These are phyloP conservation scores for Tachysurus vachellii DNA, from an alignment of 2,113 vertebrate species.

Conservation along the genomic window DNA sequence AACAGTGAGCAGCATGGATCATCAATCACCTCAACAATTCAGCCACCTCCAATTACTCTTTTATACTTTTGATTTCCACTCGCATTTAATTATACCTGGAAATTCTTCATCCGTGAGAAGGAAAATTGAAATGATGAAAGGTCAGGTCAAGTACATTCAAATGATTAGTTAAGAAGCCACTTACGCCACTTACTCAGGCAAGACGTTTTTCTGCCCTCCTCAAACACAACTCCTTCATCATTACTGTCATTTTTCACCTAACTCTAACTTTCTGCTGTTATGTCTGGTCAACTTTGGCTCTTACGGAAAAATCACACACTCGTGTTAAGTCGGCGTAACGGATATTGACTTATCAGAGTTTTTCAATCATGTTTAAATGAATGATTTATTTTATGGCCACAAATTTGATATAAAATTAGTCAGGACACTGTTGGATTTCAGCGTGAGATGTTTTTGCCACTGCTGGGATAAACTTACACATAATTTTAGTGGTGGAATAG, in stretches of 20 bases:
- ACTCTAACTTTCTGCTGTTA: neutral
- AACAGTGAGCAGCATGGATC: neutral
- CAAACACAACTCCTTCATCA: neutral
- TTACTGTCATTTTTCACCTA: neutral
- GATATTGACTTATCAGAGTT: too few species aligned
- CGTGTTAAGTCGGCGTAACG: too few species aligned
- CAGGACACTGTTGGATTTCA: too few species aligned
- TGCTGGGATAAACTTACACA: too few species aligned
- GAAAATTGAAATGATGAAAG: slow-evolving; percentile 29
- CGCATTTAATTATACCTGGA: slow-evolving; percentile 12
- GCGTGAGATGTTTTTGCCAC: too few species aligned
- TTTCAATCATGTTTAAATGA: too few species aligned
- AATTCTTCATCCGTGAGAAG: neutral
- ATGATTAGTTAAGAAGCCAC: slow-evolving; percentile 13
- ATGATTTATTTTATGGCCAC: too few species aligned
- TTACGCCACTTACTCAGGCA: neutral
- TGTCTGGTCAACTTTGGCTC: neutral
- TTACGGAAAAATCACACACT: neutral
- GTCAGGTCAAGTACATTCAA: slow-evolving; percentile 20
- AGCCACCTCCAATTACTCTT: slow-evolving; percentile 14
- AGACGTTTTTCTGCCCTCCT: neutral
- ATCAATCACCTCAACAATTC: slow-evolving; percentile 18
- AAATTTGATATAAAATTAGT: too few species aligned
- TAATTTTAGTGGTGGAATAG: too few species aligned
- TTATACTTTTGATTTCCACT: neutral